Evolutionary conservation across 2,113 vertebrate species (phyloP).

Genomic region (Mesembrinibis cayennensis): DNA sequence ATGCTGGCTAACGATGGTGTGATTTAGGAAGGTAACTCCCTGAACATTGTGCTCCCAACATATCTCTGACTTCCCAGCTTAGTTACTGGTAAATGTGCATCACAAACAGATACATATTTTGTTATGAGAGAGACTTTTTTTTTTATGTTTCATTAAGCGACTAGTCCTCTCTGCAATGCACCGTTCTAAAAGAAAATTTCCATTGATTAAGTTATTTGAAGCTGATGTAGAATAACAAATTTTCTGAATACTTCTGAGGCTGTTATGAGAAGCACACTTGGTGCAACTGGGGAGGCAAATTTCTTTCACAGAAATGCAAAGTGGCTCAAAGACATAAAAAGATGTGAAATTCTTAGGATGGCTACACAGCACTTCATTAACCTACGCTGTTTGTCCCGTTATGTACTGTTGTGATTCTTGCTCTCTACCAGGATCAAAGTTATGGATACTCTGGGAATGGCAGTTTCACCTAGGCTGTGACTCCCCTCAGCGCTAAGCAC

Average conservation of each 20-base stretch:
- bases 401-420: neutral
- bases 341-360: neutral
- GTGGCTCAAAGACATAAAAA: neutral
- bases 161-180: neutral
- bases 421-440: neutral
- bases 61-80: neutral
- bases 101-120: constrained; percentile 2
- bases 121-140: neutral
- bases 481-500: neutral
- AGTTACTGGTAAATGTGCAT: constrained; percentile 5
- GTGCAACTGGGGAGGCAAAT: neutral
- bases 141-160: neutral
- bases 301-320: neutral
- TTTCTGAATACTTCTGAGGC: neutral
- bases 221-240: neutral
- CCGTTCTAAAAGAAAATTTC: neutral
- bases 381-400: neutral
- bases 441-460: neutral
- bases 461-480: neutral
- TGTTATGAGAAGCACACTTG: neutral
- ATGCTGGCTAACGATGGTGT: neutral
- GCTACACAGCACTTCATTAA: neutral
- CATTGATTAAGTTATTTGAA: neutral
- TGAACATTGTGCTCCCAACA: neutral
- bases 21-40: neutral